Evolutionary conservation across 2,888 invertebrate species (phyloP), one percentile per base, ranked within the genome.

Genomic region (Anticlea derivata): DNA sequence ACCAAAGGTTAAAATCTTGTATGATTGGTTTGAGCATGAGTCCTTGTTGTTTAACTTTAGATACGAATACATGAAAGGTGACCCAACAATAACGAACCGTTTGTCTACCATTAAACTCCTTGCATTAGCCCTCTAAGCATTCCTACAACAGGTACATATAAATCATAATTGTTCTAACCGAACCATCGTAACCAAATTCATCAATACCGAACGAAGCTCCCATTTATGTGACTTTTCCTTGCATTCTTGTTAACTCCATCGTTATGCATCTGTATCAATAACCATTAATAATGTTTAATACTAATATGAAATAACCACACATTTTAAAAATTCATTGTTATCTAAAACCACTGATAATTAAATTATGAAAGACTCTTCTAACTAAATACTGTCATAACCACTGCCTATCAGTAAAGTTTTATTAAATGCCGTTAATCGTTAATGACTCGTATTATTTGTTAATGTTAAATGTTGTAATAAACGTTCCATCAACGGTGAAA

Each of bases 401-500:
- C 82, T 86, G 86, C 83, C 83, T 81, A 65, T 75, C 70, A 70
- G 70, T 75, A 76, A 70, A 68, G 67, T 75, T 80, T 75, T 76
- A 77, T 51, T 38, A 47, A 54, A 55, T 80, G 78, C 78, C 79
- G 78, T 79, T 81, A 82, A n/a, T 80, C 62, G 70, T 80, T 65
- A 75, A 73, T 71, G 64, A 35, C 39, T 80, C 68, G 72, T 84
- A 78, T 81, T 85, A 81, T 78, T 80, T 75, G 73, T 80, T 86
- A 86, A 82, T 81, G 72, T 80, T 83, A 80, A 77, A 76, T 77
- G 17, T 68, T 83, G 77, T 85, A 83, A 80, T 79, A 80, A 81
- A 84, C 83, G 89, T 88, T 86, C 83, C 84, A 85, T 68, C 90
- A 89, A 89, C 90, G 90, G 90, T 90, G 89, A 89, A 86, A 83